Evolutionary conservation across 2,888 invertebrate species (phyloP).

Genomic region (Sminthurinus aureus): DNA sequence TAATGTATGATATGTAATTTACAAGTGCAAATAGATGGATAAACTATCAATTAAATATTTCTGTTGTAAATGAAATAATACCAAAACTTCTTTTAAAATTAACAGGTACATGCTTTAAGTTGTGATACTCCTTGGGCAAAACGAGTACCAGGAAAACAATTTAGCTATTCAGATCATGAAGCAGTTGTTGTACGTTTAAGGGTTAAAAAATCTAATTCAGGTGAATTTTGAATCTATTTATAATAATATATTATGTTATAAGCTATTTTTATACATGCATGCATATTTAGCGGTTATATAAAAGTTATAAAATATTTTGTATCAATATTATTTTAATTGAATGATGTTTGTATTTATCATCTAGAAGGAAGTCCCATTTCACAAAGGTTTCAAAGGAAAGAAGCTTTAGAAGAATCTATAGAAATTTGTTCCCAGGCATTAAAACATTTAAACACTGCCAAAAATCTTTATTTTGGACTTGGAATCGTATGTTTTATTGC

Average conservation of each 20-base stretch:
- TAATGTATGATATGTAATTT: too few species aligned
- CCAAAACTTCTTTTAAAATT: too few species aligned
- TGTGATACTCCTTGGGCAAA: conserved; percentile 77
- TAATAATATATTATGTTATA: too few species aligned
- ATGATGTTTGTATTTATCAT: not conserved
- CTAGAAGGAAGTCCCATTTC: conserved; percentile 3
- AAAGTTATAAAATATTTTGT: not conserved
- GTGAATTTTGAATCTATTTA: too few species aligned
- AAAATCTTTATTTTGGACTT: conserved; percentile 54
- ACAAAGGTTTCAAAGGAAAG: conserved; percentile 41
- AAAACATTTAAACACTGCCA: conserved; percentile 64
- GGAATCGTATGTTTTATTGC: conserved; percentile 50
- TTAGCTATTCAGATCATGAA: conserved; percentile 91
- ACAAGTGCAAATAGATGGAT: too few species aligned
- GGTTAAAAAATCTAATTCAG: conserved; percentile 57
- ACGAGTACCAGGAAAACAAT: conserved; percentile 74
- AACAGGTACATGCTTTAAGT: conserved; percentile 66
- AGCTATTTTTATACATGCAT: too few species aligned
- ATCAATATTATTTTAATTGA: too few species aligned
- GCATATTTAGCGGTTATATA: not conserved
- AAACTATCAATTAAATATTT: too few species aligned
- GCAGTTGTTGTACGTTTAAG: conserved; percentile 73
- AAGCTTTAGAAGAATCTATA: conserved; percentile 68
- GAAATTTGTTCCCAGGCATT: conserved; percentile 70
- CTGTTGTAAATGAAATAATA: too few species aligned